A percentile compares a stretch with the other conserved stretches of the same genome.
Evolutionary conservation across 2,888 invertebrate species (phyloP).

Genomic region (Agrilus cyanescens): DNA sequence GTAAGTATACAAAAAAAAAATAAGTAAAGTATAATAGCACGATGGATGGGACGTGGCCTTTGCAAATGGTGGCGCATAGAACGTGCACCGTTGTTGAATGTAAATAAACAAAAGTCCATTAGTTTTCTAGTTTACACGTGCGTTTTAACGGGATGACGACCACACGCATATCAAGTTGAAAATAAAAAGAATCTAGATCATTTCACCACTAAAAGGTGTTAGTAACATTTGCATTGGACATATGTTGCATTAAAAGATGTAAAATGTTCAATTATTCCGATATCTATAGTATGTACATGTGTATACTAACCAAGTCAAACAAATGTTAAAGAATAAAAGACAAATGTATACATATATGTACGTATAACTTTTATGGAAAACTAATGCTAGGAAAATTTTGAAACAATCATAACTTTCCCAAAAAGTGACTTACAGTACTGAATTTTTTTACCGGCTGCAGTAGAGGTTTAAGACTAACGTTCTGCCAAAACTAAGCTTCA

Average conservation of each 20-base stretch:
- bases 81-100: slow-evolving; percentile 7
- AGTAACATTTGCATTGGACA: not conserved
- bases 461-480: too few relatives aligned
- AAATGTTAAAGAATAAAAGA: not conserved
- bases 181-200: slow-evolving; percentile 5
- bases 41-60: too few relatives aligned
- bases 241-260: not conserved
- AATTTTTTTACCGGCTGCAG: too few relatives aligned
- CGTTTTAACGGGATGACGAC: slow-evolving; percentile 13
- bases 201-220: slow-evolving; percentile 1
- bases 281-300: not conserved
- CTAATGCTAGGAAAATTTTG: not conserved
- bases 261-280: not conserved
- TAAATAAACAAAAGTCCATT: slow-evolving; percentile 24
- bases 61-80: too few relatives aligned
- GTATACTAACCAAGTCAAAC: not conserved
- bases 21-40: too few relatives aligned
- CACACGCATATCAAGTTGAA: slow-evolving; percentile 12
- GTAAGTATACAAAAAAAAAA: too few relatives aligned
- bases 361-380: not conserved
- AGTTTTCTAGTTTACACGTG: slow-evolving; percentile 17
- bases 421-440: slow-evolving; percentile 7
- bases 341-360: not conserved
- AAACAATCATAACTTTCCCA: not conserved
- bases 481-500: too few relatives aligned